Base-by-base conservation (phyloP, 1,140 invertebrate genomes). In the Hyposmocoma kahamanoa region DNA sequence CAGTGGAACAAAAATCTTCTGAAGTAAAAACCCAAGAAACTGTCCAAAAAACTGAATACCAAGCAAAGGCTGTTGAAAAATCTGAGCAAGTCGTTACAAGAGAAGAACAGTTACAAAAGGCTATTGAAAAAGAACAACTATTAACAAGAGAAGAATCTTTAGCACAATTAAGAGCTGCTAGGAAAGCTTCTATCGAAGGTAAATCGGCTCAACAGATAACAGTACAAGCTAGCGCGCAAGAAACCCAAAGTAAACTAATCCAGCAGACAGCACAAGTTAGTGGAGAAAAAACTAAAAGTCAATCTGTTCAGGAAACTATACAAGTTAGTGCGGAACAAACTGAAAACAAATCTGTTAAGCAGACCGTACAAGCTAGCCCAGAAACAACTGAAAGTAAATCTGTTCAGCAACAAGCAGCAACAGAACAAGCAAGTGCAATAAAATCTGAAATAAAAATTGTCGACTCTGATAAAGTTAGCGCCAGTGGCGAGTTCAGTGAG, bases 11-110 rank as follows among this genome's bases (percentile, higher is more conserved):
- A 30, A 30, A 30, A 30, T 30, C n/a, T n/a, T n/a, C n/a, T n/a
- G n/a, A n/a, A n/a, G n/a, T n/a, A n/a, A n/a, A n/a, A n/a, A n/a
- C n/a, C n/a, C n/a, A n/a, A n/a, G n/a, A n/a, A 47, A 21, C 55
- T 45, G 54, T 63, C 43, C 26, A 67, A 59, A 61, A 59, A 50
- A 30, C 50, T 19, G 32, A 49, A 42, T 38, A 52, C 42, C 24
- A 42, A 42, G 19, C 28, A 30, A 30, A 13, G 13, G 28, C n/a
- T n/a, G n/a, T n/a, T n/a, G n/a, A n/a, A n/a, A n/a, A n/a, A n/a
- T n/a, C n/a, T n/a, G n/a, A n/a, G n/a, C n/a, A n/a, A n/a, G n/a
- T 22, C 22, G 42, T 28, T 28, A 32, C 44, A 49, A 36, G 42
- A 44, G 44, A 50, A 42, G 17, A 39, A n/a, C n/a, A n/a, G n/a